phyloP scores from a whole-genome alignment of 1,140 invertebrate genomes.

The Drosophila cardini region DNA sequence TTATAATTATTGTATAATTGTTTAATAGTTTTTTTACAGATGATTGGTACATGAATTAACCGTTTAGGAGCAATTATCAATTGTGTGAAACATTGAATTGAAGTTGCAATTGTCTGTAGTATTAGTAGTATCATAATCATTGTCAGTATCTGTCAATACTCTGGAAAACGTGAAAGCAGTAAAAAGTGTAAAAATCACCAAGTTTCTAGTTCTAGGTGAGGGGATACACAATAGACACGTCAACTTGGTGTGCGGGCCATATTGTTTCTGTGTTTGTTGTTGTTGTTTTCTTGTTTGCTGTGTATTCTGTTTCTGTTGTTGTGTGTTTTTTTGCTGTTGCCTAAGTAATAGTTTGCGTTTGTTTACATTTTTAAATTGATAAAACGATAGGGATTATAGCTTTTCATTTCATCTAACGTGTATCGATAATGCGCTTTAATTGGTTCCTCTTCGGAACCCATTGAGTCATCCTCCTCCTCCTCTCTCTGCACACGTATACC shows the following conservation, averaged over 20 bases:
- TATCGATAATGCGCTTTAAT: slow-evolving; percentile 59
- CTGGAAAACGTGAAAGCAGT: slow-evolving; percentile 18
- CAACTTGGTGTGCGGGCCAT: neutral
- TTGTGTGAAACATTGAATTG: slow-evolving; percentile 42
- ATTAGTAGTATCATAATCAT: neutral
- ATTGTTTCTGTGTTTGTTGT: slow-evolving; percentile 6
- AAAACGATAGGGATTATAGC: slow-evolving; percentile 72
- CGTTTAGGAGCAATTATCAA: slow-evolving; percentile 63
- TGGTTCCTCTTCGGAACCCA: slow-evolving; percentile 59
- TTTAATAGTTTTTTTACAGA: too few species aligned
- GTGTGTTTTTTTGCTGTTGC: slow-evolving; percentile 13
- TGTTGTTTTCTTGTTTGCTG: neutral
- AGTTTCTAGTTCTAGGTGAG: slow-evolving; percentile 4
- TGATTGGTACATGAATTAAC: neutral
- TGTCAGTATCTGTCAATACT: slow-evolving; percentile 20
- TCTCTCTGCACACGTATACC: slow-evolving; percentile 55
- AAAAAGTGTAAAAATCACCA: slow-evolving; percentile 31
- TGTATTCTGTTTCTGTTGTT: neutral
- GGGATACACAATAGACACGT: slow-evolving; percentile 15
- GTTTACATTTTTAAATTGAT: slow-evolving; percentile 56
- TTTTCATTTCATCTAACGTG: slow-evolving; percentile 74
- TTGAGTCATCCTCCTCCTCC: slow-evolving; percentile 55
- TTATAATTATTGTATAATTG: too few species aligned
- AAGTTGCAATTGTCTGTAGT: slow-evolving; percentile 1
- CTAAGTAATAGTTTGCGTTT: slow-evolving; percentile 15